Conservation (phyloP, 1,140 invertebrate genomes). For the Samia ricini region DNA sequence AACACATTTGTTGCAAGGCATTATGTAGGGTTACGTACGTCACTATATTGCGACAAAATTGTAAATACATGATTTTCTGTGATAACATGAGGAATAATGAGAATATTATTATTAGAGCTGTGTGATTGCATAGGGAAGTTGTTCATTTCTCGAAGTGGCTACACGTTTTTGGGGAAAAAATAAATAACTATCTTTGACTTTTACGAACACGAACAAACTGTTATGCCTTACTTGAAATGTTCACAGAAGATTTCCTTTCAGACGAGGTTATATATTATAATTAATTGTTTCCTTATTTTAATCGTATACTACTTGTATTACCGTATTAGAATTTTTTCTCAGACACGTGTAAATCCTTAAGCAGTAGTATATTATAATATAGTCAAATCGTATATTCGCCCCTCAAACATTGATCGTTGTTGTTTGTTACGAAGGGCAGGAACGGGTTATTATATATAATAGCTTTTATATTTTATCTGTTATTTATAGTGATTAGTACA, state of each 20-base stretch:
- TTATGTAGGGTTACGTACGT: slow-evolving; percentile 67
- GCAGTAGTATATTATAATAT: slow-evolving; percentile 36
- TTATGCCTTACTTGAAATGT: background rate
- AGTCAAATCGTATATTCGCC: slow-evolving; percentile 41
- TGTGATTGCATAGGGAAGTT: slow-evolving; percentile 76
- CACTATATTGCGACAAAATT: slow-evolving; percentile 75
- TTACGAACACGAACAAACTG: background rate
- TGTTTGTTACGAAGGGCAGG: slow-evolving; percentile 49
- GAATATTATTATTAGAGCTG: slow-evolving; percentile 74
- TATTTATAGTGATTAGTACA: slow-evolving; percentile 49
- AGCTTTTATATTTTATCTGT: slow-evolving; percentile 66
- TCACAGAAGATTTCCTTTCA: too few species aligned
- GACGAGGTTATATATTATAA: too few species aligned
- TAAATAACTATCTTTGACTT: background rate
- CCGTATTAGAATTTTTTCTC: slow-evolving; percentile 13
- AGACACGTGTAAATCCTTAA: slow-evolving; percentile 24
- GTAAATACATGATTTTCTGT: slow-evolving; percentile 79
- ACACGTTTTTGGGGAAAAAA: slow-evolving; percentile 44
- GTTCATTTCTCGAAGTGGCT: slow-evolving; percentile 61
- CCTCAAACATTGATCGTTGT: slow-evolving; percentile 46
- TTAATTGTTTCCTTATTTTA: too few species aligned
- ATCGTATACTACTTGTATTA: background rate
- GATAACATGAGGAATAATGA: slow-evolving; percentile 76
- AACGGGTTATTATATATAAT: slow-evolving; percentile 34
- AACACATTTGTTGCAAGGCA: slow-evolving; percentile 60